These are phyloP conservation scores for Mormyrus lacerda DNA, from an alignment of 2,113 vertebrate genomes.

Conservation along the genomic window DNA sequence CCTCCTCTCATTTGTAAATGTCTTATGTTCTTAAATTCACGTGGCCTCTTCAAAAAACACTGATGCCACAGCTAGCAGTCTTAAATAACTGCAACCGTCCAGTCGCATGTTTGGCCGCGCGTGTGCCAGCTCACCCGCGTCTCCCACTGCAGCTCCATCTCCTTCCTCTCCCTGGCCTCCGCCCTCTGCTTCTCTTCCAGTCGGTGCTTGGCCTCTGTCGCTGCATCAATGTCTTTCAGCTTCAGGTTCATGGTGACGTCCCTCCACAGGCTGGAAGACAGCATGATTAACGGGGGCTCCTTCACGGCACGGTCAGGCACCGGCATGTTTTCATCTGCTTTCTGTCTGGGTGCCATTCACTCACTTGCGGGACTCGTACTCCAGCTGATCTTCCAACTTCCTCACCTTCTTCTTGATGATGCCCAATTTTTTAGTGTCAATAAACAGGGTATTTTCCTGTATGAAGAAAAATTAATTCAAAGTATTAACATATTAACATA, in stretches of 20 bases:
- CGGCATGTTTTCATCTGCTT: neutral
- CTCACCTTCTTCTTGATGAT: constrained; percentile 96
- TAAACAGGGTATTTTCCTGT: constrained; percentile 88
- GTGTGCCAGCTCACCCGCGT: constrained; percentile 73
- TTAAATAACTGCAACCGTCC: neutral
- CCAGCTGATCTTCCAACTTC: constrained; percentile 90
- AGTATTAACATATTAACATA: neutral
- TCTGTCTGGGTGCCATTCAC: constrained; percentile 26
- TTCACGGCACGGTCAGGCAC: neutral
- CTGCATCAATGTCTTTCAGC: constrained; percentile 86
- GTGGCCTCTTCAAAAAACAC: neutral
- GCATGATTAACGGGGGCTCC: neutral
- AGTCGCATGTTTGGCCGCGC: neutral
- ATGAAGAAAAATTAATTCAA: neutral
- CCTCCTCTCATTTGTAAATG: too few species aligned
- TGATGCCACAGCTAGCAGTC: neutral
- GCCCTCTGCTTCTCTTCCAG: constrained; percentile 93
- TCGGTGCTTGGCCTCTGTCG: constrained; percentile 88
- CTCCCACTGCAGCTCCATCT: constrained; percentile 88
- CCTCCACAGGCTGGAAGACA: constrained; percentile 76
- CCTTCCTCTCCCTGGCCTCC: constrained; percentile 91
- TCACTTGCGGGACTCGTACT: constrained; percentile 91
- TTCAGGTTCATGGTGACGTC: constrained; percentile 94
- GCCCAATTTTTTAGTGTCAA: constrained; percentile 92
- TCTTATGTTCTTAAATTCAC: neutral